Evolutionary conservation across 1,140 invertebrate genomes (phyloP).

Genomic region (Drosophila tsacasi): DNA sequence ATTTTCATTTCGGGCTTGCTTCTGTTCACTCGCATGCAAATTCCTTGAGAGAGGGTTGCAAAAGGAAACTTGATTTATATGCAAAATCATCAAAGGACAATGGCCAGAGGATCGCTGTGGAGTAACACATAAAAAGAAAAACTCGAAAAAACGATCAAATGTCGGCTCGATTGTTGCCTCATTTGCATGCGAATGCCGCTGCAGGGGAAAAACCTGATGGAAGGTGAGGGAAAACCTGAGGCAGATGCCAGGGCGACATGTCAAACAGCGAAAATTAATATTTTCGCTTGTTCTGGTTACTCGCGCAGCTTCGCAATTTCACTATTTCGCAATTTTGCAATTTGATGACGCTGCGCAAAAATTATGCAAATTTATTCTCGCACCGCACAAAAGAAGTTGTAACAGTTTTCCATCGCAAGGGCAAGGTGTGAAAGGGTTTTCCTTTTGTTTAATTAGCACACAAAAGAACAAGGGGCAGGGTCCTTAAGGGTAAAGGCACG

Average conservation of each 20-base stretch:
- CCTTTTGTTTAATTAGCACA: slow-evolving; percentile 77
- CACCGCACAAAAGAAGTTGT: slow-evolving; percentile 69
- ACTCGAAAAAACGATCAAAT: slow-evolving; percentile 75
- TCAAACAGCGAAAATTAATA: slow-evolving; percentile 82
- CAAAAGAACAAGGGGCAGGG: slow-evolving; percentile 49
- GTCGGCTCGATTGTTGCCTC: slow-evolving; percentile 75
- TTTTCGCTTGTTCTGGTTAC: slow-evolving; percentile 71
- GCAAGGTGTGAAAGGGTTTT: slow-evolving; percentile 77
- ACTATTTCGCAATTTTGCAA: slow-evolving; percentile 46
- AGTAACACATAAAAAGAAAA: not conserved
- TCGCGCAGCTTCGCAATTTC: slow-evolving; percentile 38
- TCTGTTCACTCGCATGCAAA: slow-evolving; percentile 58
- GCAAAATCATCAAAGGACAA: slow-evolving; percentile 61
- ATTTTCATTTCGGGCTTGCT: slow-evolving; percentile 17
- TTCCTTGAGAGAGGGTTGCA: slow-evolving; percentile 78
- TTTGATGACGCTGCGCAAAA: slow-evolving; percentile 60
- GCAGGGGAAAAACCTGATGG: slow-evolving; percentile 37
- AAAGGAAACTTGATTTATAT: slow-evolving; percentile 74
- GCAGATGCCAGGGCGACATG: slow-evolving; percentile 54
- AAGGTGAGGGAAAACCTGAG: slow-evolving; percentile 21
- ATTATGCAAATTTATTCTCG: slow-evolving; percentile 77
- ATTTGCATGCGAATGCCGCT: slow-evolving; percentile 71
- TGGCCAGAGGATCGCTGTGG: slow-evolving; percentile 36
- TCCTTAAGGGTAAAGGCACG: not conserved
- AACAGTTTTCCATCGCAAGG: slow-evolving; percentile 61